phyloP scores from a whole-genome alignment of 2,113 vertebrate genomes.

The Chroicocephalus ridibundus region DNA sequence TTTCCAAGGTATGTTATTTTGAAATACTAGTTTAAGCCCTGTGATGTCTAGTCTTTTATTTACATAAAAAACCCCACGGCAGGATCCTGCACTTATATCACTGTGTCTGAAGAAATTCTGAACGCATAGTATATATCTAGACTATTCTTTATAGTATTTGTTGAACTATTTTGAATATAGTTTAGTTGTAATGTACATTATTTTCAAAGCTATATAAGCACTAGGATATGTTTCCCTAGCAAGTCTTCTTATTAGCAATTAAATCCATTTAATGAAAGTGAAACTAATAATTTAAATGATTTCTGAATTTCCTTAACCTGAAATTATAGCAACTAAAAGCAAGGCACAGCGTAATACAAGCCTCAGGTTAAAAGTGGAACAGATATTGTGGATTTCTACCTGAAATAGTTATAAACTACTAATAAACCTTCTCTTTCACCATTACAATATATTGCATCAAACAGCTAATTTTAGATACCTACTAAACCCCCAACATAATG shows the following conservation, averaged over 20 bases:
- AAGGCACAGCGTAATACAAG: constrained; percentile 70
- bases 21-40: neutral
- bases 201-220: neutral
- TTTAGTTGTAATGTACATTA: neutral
- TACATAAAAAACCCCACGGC: neutral
- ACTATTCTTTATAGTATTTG: neutral
- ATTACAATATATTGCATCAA: constrained; percentile 4
- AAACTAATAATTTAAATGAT: neutral
- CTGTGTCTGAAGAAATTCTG: neutral
- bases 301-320: neutral
- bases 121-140: neutral
- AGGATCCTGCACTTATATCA: neutral
- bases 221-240: neutral
- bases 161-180: neutral
- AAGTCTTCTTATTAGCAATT: neutral
- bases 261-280: neutral
- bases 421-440: neutral
- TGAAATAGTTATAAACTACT: neutral
- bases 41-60: neutral
- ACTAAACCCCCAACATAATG: constrained; percentile 30
- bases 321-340: constrained; percentile 42
- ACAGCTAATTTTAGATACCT: constrained; percentile 6
- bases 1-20: neutral
- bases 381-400: neutral
- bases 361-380: constrained; percentile 33